These are phyloP conservation scores for Odiellus spinosus DNA, from an alignment of 2,888 invertebrate genomes.

Conservation along the genomic window DNA sequence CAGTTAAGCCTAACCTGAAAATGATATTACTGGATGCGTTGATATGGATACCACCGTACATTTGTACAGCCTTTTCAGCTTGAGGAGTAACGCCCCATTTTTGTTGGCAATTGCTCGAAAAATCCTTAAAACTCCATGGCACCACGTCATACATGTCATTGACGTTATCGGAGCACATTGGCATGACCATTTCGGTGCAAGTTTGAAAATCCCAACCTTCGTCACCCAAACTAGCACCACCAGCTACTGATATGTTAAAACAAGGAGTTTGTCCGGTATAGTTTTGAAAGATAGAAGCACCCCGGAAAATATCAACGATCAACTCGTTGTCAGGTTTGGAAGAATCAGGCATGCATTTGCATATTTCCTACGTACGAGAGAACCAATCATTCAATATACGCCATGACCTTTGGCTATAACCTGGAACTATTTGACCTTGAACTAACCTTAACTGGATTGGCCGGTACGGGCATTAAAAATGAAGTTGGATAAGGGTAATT, in stretches of 20 bases:
- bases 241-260: constrained; percentile 5
- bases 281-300: constrained; percentile 61
- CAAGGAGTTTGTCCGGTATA: constrained; percentile 43
- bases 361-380: constrained; percentile 38
- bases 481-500: constrained; percentile 81
- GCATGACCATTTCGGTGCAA: constrained; percentile 96
- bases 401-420: no score
- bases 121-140: constrained; percentile 54
- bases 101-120: constrained; percentile 48
- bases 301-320: constrained; percentile 46
- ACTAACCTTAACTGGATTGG: constrained; percentile 19
- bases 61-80: constrained; percentile 46
- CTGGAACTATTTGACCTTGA: neutral
- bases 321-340: constrained; percentile 37
- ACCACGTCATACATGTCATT: constrained; percentile 66
- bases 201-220: constrained; percentile 69
- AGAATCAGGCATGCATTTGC: constrained; percentile 34
- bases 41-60: constrained; percentile 66
- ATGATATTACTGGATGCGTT: constrained; percentile 43
- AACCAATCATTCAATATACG: no score
- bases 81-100: constrained; percentile 49
- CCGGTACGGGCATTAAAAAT: constrained; percentile 49
- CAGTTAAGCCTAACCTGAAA: constrained; percentile 30
- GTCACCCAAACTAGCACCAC: constrained; percentile 38
- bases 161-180: constrained; percentile 60